phyloP scores from a whole-genome alignment of 2,797 vertebrate species.

The Bradypodion ventrale region DNA sequence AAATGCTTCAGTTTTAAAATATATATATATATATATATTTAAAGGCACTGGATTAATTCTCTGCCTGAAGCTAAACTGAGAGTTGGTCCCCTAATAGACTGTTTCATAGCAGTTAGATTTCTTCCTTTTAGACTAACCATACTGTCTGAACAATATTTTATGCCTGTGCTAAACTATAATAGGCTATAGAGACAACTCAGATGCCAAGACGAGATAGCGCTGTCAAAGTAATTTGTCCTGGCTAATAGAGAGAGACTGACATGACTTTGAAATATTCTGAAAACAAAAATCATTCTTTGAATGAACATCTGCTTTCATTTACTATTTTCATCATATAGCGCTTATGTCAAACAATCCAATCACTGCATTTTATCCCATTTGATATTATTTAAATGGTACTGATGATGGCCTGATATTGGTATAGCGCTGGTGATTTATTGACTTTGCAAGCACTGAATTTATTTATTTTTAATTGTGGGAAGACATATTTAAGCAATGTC shows the following conservation, averaged over 20 bases:
- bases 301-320: constrained; percentile 58
- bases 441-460: neutral
- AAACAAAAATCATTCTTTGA: constrained; percentile 59
- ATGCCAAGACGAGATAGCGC: constrained; percentile 72
- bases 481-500: neutral
- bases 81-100: constrained; percentile 71
- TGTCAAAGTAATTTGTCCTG: constrained; percentile 74
- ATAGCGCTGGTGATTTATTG: neutral
- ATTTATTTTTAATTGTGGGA: constrained; percentile 13
- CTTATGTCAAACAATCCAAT: constrained; percentile 30
- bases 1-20: constrained; percentile 57
- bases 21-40: too few species aligned
- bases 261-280: constrained; percentile 70
- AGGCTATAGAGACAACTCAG: constrained; percentile 70
- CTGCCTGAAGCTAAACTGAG: constrained; percentile 67
- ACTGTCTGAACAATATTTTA: constrained; percentile 75
- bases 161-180: constrained; percentile 71
- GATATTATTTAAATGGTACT: constrained; percentile 47
- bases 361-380: constrained; percentile 24
- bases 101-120: constrained; percentile 73
- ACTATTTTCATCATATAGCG: constrained; percentile 15
- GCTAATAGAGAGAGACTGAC: constrained; percentile 66
- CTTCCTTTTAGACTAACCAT: constrained; percentile 68
- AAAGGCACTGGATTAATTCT: constrained; percentile 67
- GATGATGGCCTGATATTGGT: neutral